phyloP scores from a whole-genome alignment of 1,140 invertebrate species.

The Drosophila kepulauana region DNA sequence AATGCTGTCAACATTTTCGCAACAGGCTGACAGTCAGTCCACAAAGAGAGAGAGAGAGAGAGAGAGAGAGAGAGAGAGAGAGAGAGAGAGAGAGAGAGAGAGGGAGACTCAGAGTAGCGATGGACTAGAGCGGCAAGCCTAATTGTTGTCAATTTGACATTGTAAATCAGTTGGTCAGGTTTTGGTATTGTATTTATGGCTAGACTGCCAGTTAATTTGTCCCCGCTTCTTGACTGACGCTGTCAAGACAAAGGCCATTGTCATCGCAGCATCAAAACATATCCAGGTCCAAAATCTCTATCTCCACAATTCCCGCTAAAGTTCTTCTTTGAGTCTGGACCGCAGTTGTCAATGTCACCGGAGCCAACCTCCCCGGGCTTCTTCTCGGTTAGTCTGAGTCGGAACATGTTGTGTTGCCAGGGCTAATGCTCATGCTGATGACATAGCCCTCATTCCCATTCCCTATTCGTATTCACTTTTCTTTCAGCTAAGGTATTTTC shows the following conservation, averaged over 20 bases:
- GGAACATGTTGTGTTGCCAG: constrained; percentile 10
- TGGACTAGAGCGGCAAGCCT: constrained; percentile 43
- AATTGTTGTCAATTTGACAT: constrained; percentile 72
- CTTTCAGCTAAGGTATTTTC: constrained; percentile 37
- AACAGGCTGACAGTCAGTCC: constrained; percentile 53
- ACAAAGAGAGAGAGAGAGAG: neutral
- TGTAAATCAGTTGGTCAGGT: constrained; percentile 51
- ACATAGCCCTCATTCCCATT: constrained; percentile 23
- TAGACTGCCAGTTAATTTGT: constrained; percentile 39
- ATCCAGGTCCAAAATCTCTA: neutral
- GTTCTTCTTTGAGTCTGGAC: constrained; percentile 36
- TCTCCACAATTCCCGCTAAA: neutral
- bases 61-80: neutral
- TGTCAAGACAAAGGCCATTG: constrained; percentile 20
- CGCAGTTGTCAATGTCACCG: constrained; percentile 54
- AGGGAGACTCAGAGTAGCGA: neutral
- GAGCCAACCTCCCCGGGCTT: neutral
- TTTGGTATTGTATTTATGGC: constrained; percentile 29
- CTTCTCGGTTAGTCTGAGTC: neutral
- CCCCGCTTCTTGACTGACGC: constrained; percentile 8
- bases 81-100: neutral
- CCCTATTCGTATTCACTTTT: constrained; percentile 22
- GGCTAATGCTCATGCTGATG: constrained; percentile 34
- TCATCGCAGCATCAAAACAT: neutral
- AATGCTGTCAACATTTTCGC: constrained; percentile 79